Base-by-base conservation (phyloP, 2,888 invertebrate species). In the Drosophila suboccidentalis region DNA sequence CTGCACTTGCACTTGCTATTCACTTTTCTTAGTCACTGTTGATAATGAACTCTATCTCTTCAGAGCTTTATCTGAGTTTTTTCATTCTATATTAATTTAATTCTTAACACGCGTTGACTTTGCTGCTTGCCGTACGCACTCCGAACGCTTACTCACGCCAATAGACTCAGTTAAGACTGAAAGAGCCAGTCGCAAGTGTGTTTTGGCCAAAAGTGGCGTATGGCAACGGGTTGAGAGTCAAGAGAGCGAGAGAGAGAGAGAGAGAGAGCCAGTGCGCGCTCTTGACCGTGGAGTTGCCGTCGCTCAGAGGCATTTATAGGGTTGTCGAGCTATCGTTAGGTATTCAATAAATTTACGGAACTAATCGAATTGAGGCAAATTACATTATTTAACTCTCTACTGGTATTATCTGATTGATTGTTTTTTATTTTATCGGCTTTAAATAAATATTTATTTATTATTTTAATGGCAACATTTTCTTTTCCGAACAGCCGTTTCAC, bases 191-290 rank as follows among this genome's bases (percentile, higher is more conserved):
- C 39, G 72, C 69, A 34, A 55, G 75, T 64, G 60, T 78, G 80
- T 83, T 78, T 82, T 86, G 86, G 80, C 84, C 88, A 86, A 86
- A 78, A 80, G 83, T 80, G 86, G 71, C 71, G 80, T 68, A 78
- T 78, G 76, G 67, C 75, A 75, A 78, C 80, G 76, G 68, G 71
- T 76, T 68, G 63, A 15, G 39, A 39, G 51, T n/a, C 13, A n/a
- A 22, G 39, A 43, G 44, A 5, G 34, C 17, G n/a, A 19, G 19
- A 2, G 19, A 19, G 15, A 22, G 36, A 49, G 41, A 4, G 26
- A 55, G 41, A 66, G 77, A 62, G 70, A 57, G 39, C 59, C 70
- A 71, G 70, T 76, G 65, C 62, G 64, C 70, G 65, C 61, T 64
- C 60, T 64, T 49, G 32, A 8, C 36, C 57, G 17, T 65, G 67